These are phyloP conservation scores for Salvelinus namaycush DNA, from an alignment of 2,113 vertebrate genomes.

Conservation along the genomic window DNA sequence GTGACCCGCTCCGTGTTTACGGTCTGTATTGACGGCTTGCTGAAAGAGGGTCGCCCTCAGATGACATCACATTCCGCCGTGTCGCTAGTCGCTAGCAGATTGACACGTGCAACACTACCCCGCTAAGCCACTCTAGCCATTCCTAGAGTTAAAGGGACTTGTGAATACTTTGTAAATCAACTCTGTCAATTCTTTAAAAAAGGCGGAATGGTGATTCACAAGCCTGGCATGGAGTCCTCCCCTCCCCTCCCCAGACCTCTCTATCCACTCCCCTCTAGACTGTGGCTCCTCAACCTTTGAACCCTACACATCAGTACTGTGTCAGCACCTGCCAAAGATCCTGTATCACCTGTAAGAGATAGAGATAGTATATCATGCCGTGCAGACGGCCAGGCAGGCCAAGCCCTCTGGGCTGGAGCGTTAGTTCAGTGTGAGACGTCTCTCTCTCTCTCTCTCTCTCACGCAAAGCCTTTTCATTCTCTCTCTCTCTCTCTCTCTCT, in stretches of 20 bases:
- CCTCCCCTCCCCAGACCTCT: neutral
- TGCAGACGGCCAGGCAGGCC: constrained; percentile 35
- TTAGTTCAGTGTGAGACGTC: constrained; percentile 14
- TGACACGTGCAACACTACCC: constrained; percentile 36
- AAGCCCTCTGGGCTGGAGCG: constrained; percentile 45
- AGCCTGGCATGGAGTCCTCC: constrained; percentile 33
- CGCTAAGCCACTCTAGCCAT: constrained; percentile 3
- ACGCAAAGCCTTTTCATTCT: constrained; percentile 27
- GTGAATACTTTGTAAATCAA: constrained; percentile 53
- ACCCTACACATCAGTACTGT: constrained; percentile 50
- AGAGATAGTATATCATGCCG: constrained; percentile 53
- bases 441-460: neutral
- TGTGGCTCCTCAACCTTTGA: constrained; percentile 52
- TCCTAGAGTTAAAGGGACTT: constrained; percentile 26
- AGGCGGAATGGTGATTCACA: constrained; percentile 44
- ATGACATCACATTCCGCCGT: constrained; percentile 54
- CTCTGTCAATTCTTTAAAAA: constrained; percentile 43
- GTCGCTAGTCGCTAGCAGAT: constrained; percentile 27
- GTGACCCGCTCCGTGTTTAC: constrained; percentile 28
- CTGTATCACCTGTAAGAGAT: constrained; percentile 54
- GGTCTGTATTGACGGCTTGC: constrained; percentile 30
- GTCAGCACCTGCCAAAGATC: constrained; percentile 30
- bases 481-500: neutral
- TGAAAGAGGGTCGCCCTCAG: constrained; percentile 39
- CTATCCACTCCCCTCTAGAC: constrained; percentile 17